phyloP scores from a whole-genome alignment of 2,888 invertebrate species.

The Eudemis profundana region DNA sequence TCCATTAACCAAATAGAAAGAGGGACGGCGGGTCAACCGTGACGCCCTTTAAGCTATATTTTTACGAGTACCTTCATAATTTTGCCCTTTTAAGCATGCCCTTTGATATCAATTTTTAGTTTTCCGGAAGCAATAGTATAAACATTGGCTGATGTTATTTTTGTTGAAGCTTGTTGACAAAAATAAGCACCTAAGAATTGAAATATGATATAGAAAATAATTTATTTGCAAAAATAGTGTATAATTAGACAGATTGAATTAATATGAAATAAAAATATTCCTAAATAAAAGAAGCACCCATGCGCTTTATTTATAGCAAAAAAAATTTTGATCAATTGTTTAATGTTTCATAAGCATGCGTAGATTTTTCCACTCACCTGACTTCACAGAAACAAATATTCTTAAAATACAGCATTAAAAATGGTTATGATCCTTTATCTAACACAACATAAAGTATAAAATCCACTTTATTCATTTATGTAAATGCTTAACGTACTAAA shows the following conservation, averaged over 20 bases:
- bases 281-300: too few species aligned
- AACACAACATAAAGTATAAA: too few species aligned
- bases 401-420: not conserved
- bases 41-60: constrained; percentile 36
- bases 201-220: too few species aligned
- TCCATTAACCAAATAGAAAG: constrained; percentile 74
- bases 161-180: not conserved
- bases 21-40: constrained; percentile 48
- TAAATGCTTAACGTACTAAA: not conserved
- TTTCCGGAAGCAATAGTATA: not conserved
- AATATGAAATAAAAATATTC: too few species aligned
- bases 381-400: not conserved
- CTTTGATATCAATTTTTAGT: constrained; percentile 8
- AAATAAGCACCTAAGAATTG: too few species aligned
- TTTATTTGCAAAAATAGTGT: too few species aligned
- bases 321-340: too few species aligned
- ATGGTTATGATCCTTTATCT: too few species aligned
- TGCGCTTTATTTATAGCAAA: too few species aligned
- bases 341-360: not conserved
- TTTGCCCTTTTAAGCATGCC: constrained; percentile 21
- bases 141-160: not conserved
- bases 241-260: too few species aligned
- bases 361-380: not conserved
- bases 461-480: too few species aligned
- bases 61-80: constrained; percentile 37